phyloP scores from a whole-genome alignment of 2,888 invertebrate species.

The Emmelina monodactyla region DNA sequence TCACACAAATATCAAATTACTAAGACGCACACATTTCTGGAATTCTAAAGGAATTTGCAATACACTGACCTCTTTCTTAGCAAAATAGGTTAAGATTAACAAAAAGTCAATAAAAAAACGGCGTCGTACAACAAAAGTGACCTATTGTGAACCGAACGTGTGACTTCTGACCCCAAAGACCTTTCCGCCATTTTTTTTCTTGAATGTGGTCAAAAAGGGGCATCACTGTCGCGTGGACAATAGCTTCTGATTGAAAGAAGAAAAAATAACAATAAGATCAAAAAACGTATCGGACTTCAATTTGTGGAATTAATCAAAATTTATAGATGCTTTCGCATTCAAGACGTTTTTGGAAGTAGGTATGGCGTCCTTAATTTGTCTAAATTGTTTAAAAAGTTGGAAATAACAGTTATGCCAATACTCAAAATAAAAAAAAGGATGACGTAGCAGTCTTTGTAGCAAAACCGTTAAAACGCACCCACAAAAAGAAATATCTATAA shows the following conservation, averaged over 20 bases:
- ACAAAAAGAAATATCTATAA: slow-evolving; percentile 37
- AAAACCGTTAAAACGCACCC: slow-evolving; percentile 14
- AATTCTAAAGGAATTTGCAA: slow-evolving; percentile 31
- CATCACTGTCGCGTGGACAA: slow-evolving; percentile 43
- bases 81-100: slow-evolving; percentile 21
- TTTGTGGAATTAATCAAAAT: too few species aligned
- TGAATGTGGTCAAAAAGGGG: slow-evolving; percentile 38
- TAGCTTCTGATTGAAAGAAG: slow-evolving; percentile 36
- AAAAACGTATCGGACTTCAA: too few species aligned
- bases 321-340: too few species aligned
- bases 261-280: not conserved
- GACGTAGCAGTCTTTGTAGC: too few species aligned
- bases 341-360: too few species aligned
- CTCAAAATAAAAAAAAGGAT: too few species aligned
- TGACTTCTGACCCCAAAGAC: slow-evolving; percentile 37
- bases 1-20: slow-evolving; percentile 52
- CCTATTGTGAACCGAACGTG: slow-evolving; percentile 25
- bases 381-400: too few species aligned
- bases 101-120: slow-evolving; percentile 12
- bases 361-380: too few species aligned
- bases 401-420: too few species aligned
- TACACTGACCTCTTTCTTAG: slow-evolving; percentile 37
- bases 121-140: slow-evolving; percentile 22
- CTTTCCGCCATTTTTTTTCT: slow-evolving; percentile 28
- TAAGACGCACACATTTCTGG: slow-evolving; percentile 35